Evolutionary conservation across 2,888 invertebrate genomes (phyloP).

Genomic region (Sminthurides aquaticus): DNA sequence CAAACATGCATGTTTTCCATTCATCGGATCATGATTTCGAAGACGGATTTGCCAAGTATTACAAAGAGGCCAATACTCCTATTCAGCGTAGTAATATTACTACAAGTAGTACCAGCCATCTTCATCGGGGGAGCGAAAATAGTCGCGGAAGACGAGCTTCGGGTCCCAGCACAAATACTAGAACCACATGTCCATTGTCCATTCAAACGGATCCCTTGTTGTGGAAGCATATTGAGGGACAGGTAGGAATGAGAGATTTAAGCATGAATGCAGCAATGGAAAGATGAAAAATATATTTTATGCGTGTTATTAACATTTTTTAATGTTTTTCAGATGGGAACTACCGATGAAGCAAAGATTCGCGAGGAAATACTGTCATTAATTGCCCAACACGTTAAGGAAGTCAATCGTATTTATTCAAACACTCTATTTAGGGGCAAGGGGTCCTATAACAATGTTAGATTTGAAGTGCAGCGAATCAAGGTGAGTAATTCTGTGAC

Average conservation of each 20-base stretch:
- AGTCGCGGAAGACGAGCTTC: slow-evolving; percentile 40
- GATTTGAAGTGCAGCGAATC: slow-evolving; percentile 88
- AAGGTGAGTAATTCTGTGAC: slow-evolving; percentile 53
- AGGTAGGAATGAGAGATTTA: slow-evolving; percentile 58
- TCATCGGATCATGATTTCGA: slow-evolving; percentile 25
- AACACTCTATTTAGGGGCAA: slow-evolving; percentile 86
- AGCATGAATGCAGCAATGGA: background rate
- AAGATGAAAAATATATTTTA: background rate
- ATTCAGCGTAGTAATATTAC: slow-evolving; percentile 16
- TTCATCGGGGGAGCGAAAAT: slow-evolving; percentile 26
- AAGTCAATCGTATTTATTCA: slow-evolving; percentile 93
- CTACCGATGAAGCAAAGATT: slow-evolving; percentile 64
- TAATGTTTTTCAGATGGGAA: slow-evolving; percentile 42
- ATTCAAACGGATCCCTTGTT: slow-evolving; percentile 97
- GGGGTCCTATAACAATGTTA: slow-evolving; percentile 68
- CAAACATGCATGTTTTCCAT: slow-evolving; percentile 29
- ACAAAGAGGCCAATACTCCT: slow-evolving; percentile 36
- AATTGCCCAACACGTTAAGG: slow-evolving; percentile 96
- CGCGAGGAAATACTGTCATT: slow-evolving; percentile 93
- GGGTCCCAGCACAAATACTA: slow-evolving; percentile 45
- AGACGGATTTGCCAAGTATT: slow-evolving; percentile 40
- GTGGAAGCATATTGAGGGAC: slow-evolving; percentile 85
- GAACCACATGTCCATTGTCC: slow-evolving; percentile 87
- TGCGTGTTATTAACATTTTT: background rate
- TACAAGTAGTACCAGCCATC: slow-evolving; percentile 23